phyloP scores from a whole-genome alignment of 2,888 invertebrate species.

The Amblyteles armatorius region DNA sequence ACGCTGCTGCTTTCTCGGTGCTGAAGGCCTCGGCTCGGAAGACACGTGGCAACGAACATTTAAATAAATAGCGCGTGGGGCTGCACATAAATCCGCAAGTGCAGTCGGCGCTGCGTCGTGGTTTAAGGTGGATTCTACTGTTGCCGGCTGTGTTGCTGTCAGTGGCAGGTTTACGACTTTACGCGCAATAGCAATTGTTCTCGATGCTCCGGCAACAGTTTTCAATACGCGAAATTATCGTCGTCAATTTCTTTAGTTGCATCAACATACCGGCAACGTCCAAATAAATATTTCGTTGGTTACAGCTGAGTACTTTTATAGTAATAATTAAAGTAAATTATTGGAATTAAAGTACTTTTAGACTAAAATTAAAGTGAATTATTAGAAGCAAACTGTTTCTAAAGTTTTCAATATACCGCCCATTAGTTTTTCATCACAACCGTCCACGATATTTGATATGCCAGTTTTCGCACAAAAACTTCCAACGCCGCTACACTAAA shows the following conservation, averaged over 20 bases:
- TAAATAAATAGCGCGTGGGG: neutral
- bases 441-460: no score
- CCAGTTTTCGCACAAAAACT: no score
- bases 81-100: neutral
- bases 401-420: no score
- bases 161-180: neutral
- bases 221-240: neutral
- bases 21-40: neutral
- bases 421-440: no score
- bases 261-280: neutral
- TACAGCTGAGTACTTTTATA: no score
- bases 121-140: neutral
- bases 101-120: neutral
- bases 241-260: neutral
- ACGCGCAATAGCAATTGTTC: neutral
- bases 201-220: neutral
- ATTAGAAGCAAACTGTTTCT: no score
- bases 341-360: no score
- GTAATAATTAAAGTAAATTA: no score
- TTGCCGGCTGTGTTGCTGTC: neutral
- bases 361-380: no score
- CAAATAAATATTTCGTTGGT: neutral
- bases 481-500: no score
- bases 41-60: neutral
- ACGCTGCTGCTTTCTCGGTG: neutral